Conservation (phyloP, 2,797 vertebrate species). For the Carcharodon carcharias region DNA sequence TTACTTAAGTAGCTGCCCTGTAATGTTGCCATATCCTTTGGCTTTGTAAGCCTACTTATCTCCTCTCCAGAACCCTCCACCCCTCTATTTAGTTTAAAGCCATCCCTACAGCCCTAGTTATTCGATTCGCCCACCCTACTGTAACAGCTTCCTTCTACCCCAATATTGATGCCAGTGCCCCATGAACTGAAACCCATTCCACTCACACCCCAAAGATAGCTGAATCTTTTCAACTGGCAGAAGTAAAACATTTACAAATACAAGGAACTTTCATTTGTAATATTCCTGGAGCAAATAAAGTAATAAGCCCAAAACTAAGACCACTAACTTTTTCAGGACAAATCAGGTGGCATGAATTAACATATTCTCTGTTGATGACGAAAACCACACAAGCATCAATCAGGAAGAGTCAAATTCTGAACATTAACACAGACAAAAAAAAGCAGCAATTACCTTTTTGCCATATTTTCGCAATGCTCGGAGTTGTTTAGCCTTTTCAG, state of each 20-base stretch:
- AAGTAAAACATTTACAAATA: not conserved
- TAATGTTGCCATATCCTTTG: too few species aligned
- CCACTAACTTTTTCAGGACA: not conserved
- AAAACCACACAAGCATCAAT: not conserved
- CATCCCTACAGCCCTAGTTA: too few species aligned
- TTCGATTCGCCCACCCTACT: too few species aligned
- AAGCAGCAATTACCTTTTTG: constrained; percentile 74
- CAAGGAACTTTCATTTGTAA: not conserved
- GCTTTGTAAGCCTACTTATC: too few species aligned
- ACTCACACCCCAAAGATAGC: too few species aligned
- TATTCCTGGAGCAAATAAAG: not conserved
- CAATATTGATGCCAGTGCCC: too few species aligned
- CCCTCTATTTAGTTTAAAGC: too few species aligned
- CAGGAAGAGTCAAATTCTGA: not conserved
- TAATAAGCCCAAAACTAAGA: not conserved
- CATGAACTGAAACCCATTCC: too few species aligned
- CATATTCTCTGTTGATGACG: constrained; percentile 38
- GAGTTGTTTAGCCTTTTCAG: constrained; percentile 89
- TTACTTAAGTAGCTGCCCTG: too few species aligned
- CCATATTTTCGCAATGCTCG: constrained; percentile 88
- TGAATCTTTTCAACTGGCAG: not conserved
- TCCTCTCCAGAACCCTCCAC: too few species aligned
- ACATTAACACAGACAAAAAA: not conserved
- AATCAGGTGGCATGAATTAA: not conserved
- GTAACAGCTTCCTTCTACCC: too few species aligned